Percentiles rank a stretch among this genome's conserved stretches.
Evolutionary conservation across 2,888 invertebrate species (phyloP).

Genomic region (Pogonocherus hispidulus): DNA sequence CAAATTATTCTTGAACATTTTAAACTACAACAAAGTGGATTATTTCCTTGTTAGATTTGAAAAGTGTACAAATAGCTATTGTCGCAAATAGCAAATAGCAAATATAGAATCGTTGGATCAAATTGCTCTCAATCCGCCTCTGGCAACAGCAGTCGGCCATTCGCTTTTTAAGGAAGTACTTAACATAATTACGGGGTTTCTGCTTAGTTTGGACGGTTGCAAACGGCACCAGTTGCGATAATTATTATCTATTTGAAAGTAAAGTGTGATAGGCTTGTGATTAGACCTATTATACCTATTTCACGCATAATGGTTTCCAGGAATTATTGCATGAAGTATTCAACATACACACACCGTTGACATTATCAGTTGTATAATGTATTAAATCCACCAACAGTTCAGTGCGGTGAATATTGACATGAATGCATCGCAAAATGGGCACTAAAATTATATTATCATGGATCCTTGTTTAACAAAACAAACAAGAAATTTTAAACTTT

Average conservation of each 20-base stretch:
- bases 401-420: not conserved
- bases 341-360: slow-evolving; percentile 34
- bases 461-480: too few species aligned
- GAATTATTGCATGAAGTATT: slow-evolving; percentile 22
- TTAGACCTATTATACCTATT: slow-evolving; percentile 36
- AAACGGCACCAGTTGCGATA: slow-evolving; percentile 14
- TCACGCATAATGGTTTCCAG: slow-evolving; percentile 35
- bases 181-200: slow-evolving; percentile 41
- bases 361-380: slow-evolving; percentile 35
- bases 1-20: too few species aligned
- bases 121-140: too few species aligned
- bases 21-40: too few species aligned
- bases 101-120: too few species aligned
- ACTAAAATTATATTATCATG: not conserved
- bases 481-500: too few species aligned
- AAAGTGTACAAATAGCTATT: too few species aligned
- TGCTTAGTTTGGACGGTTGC: slow-evolving; percentile 39
- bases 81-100: too few species aligned
- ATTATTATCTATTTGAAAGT: slow-evolving; percentile 36
- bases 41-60: too few species aligned
- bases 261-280: slow-evolving; percentile 34
- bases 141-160: slow-evolving; percentile 36
- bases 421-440: not conserved
- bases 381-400: slow-evolving; percentile 11
- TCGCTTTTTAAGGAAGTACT: slow-evolving; percentile 43